These are phyloP conservation scores for Syrmaticus mikado DNA, from an alignment of 2,113 vertebrate species.

Conservation along the genomic window DNA sequence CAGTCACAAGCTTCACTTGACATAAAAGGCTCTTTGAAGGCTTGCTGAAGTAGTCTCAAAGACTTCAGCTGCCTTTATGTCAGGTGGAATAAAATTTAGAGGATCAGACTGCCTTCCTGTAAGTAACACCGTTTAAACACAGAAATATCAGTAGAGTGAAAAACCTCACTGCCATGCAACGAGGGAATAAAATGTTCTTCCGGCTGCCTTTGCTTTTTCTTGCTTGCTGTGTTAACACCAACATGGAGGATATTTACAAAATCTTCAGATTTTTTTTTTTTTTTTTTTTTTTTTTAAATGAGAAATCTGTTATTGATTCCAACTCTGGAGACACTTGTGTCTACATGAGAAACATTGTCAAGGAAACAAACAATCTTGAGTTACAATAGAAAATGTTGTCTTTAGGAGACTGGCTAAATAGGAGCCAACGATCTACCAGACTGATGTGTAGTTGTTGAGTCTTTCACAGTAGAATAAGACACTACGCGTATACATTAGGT, in stretches of 20 bases:
- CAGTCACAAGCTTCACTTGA: neutral
- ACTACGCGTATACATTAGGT: neutral
- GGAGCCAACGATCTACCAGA: conserved; percentile 18
- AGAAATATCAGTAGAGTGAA: neutral
- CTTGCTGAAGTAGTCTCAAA: neutral
- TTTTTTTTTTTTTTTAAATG: neutral
- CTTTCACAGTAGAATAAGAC: conserved; percentile 52
- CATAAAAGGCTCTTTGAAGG: neutral
- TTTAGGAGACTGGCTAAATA: conserved; percentile 35
- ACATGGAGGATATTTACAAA: conserved; percentile 38
- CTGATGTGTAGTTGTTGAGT: conserved; percentile 28
- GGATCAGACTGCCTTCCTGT: neutral
- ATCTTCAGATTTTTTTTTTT: neutral
- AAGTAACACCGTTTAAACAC: neutral
- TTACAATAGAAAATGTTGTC: conserved; percentile 50
- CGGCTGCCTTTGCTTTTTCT: neutral
- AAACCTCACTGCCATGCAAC: neutral
- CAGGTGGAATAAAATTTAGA: neutral
- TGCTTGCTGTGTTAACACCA: neutral
- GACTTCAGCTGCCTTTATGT: neutral
- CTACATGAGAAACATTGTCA: conserved; percentile 38
- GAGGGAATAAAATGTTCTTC: neutral
- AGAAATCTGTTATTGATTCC: conserved; percentile 26
- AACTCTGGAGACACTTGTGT: neutral
- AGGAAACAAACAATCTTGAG: conserved; percentile 34